Conservation (phyloP, 1,140 invertebrate species). For the Pseudomyrmex dendroicus region DNA sequence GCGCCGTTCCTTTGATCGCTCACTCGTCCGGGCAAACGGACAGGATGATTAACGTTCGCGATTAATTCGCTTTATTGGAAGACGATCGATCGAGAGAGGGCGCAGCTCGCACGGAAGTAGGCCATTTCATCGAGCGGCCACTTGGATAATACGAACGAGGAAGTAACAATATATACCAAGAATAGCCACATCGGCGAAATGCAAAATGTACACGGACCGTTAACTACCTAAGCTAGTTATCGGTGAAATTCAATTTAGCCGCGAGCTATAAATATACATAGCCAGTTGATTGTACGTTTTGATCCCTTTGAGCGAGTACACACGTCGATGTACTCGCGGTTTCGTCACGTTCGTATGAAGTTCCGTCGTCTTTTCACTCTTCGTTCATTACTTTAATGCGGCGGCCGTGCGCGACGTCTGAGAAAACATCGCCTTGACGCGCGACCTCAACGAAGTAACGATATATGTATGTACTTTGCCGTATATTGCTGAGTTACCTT, state of each 20-base stretch:
- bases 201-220: not conserved
- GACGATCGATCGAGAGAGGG: conserved; percentile 22
- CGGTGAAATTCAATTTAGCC: conserved; percentile 37
- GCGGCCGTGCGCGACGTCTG: not conserved
- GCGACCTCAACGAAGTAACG: not conserved
- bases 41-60: conserved; percentile 49
- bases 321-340: not conserved
- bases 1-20: conserved; percentile 53
- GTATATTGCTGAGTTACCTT: not conserved
- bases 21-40: conserved; percentile 46
- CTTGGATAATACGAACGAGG: conserved; percentile 5
- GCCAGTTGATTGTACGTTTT: not conserved
- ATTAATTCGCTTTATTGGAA: conserved; percentile 63
- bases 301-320: not conserved
- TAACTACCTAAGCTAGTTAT: conserved; percentile 21
- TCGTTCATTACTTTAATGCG: conserved; percentile 21
- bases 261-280: conserved; percentile 8
- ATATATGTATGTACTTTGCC: not conserved
- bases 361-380: not conserved
- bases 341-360: not conserved
- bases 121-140: conserved; percentile 21
- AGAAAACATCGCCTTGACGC: not conserved
- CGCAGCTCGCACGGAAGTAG: conserved; percentile 24
- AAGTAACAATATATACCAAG: conserved; percentile 26
- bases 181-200: conserved; percentile 18